A percentile compares a stretch with the other conserved stretches of the same genome.
Conservation (phyloP, 2,797 vertebrate species). For the Phrynocephalus forsythii region DNA sequence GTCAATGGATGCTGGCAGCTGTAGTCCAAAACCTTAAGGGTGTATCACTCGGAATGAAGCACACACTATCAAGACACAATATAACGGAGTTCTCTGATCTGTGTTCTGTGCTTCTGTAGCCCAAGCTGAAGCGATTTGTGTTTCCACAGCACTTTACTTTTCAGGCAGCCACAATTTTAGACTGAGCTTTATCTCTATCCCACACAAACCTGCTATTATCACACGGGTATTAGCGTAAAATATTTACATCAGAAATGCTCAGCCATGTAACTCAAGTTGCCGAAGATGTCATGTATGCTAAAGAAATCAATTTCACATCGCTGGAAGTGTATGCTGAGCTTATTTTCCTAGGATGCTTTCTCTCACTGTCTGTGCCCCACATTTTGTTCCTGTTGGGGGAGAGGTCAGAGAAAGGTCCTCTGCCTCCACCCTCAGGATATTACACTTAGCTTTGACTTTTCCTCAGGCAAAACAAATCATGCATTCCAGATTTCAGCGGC, state of each 20-base stretch:
- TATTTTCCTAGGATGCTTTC: not conserved
- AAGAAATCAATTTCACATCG: constrained; percentile 39
- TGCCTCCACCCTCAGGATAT: not conserved
- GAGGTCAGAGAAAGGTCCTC: not conserved
- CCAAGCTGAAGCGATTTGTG: constrained; percentile 12
- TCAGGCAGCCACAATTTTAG: constrained; percentile 34
- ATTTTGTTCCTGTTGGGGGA: constrained; percentile 2
- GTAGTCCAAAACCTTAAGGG: not conserved
- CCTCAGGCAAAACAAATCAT: not conserved
- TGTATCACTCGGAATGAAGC: no score
- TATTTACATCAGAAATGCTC: constrained; percentile 63
- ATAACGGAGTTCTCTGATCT: not conserved
- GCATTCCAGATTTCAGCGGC: not conserved
- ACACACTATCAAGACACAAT: not conserved
- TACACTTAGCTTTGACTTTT: not conserved
- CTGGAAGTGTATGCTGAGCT: not conserved
- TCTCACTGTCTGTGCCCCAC: not conserved
- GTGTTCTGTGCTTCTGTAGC: constrained; percentile 40
- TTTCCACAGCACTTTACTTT: constrained; percentile 29
- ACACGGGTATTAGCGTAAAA: constrained; percentile 66
- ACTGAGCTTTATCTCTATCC: constrained; percentile 51
- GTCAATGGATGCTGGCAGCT: not conserved
- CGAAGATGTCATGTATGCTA: constrained; percentile 28
- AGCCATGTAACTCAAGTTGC: constrained; percentile 15
- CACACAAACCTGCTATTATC: constrained; percentile 54